Evolutionary conservation across 2,797 vertebrate species (phyloP).

Genomic region (Echiichthys vipera): DNA sequence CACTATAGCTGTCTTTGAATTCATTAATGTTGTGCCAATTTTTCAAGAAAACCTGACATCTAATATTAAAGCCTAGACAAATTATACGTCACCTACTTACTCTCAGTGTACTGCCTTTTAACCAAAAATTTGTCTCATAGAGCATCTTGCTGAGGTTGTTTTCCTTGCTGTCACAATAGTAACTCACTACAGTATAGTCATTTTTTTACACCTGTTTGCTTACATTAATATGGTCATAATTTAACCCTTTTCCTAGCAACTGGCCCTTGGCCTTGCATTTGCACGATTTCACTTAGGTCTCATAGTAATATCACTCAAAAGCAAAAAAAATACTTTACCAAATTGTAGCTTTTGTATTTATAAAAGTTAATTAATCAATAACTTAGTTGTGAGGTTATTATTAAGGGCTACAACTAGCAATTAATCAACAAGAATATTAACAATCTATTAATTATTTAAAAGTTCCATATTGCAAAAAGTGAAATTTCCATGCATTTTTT

Average conservation of each 20-base stretch:
- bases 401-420: no score
- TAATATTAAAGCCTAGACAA: constrained; percentile 7
- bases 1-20: constrained; percentile 27
- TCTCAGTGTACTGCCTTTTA: constrained; percentile 9
- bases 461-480: no score
- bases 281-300: neutral
- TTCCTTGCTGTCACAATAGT: constrained; percentile 4
- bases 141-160: neutral
- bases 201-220: neutral
- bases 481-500: no score
- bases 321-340: neutral
- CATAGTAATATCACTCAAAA: neutral
- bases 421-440: neutral
- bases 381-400: no score
- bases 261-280: neutral
- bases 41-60: constrained; percentile 10
- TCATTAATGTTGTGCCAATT: constrained; percentile 22
- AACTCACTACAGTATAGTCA: neutral
- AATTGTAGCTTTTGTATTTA: neutral
- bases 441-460: neutral
- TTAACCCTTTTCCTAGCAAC: neutral
- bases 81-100: neutral
- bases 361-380: neutral
- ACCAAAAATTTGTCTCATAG: neutral
- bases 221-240: neutral